Evolutionary conservation across 2,888 invertebrate genomes (phyloP).

Genomic region (Zeuzera pyrina): DNA sequence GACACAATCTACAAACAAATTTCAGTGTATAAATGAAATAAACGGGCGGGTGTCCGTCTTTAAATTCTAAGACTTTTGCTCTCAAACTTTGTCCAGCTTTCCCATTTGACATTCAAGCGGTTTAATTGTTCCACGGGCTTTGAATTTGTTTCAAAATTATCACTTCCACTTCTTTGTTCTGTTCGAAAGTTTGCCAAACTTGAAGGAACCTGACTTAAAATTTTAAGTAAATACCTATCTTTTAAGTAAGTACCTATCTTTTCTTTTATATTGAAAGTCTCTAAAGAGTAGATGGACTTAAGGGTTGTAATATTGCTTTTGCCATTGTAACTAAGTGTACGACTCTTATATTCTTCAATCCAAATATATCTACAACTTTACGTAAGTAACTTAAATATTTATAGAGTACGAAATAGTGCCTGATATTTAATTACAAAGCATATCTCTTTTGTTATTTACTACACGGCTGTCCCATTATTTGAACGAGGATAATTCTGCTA

Average conservation of each 20-base stretch:
- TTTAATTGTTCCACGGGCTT: constrained; percentile 53
- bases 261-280: too few relatives aligned
- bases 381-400: not conserved
- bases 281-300: too few relatives aligned
- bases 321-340: too few relatives aligned
- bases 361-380: too few relatives aligned
- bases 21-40: constrained; percentile 15
- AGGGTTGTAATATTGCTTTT: too few relatives aligned
- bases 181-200: constrained; percentile 18
- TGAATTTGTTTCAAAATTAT: constrained; percentile 42
- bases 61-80: constrained; percentile 30
- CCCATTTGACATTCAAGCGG: constrained; percentile 48
- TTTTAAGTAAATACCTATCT: too few relatives aligned
- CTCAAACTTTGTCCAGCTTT: constrained; percentile 46
- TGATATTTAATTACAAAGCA: constrained; percentile 8
- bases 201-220: too few relatives aligned
- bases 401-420: not conserved
- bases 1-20: too few relatives aligned
- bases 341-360: too few relatives aligned
- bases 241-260: too few relatives aligned
- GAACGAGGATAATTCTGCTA: constrained; percentile 36
- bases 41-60: constrained; percentile 16
- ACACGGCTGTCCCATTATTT: constrained; percentile 31
- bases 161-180: constrained; percentile 35
- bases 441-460: constrained; percentile 22